Evolutionary conservation across 1,140 invertebrate species (phyloP).

Genomic region (Nebria ingens): DNA sequence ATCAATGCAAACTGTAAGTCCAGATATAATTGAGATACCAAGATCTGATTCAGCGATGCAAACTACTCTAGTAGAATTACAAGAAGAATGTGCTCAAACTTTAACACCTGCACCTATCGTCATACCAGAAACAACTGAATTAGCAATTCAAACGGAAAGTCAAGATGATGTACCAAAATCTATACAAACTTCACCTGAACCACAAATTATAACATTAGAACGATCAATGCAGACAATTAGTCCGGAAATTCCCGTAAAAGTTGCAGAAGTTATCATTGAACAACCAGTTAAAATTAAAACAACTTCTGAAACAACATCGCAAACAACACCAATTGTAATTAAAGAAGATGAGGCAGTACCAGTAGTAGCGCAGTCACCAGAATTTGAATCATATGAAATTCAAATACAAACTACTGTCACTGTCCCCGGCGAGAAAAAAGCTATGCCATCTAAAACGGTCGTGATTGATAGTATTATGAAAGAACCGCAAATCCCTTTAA

Average conservation of each 20-base stretch:
- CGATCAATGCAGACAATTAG: constrained; percentile 20
- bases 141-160: constrained; percentile 29
- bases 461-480: not conserved
- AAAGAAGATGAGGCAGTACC: constrained; percentile 21
- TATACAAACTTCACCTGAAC: constrained; percentile 42
- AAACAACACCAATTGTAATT: constrained; percentile 35
- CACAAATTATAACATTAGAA: constrained; percentile 22
- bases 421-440: constrained; percentile 3
- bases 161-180: constrained; percentile 22
- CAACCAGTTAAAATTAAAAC: constrained; percentile 19
- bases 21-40: constrained; percentile 29
- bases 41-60: constrained; percentile 32
- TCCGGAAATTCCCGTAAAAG: constrained; percentile 6
- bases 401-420: constrained; percentile 25
- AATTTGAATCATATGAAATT: constrained; percentile 21
- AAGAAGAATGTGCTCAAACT: constrained; percentile 37
- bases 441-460: constrained; percentile 17
- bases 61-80: constrained; percentile 31
- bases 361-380: constrained; percentile 17
- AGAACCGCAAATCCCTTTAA: not conserved
- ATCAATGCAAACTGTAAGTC: constrained; percentile 36
- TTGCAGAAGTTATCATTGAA: constrained; percentile 18
- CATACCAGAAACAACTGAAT: constrained; percentile 30
- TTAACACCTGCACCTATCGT: constrained; percentile 30
- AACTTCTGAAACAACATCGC: constrained; percentile 33